A percentile compares a stretch with the other conserved stretches of the same genome.
These are phyloP conservation scores for Temnothorax longispinosus DNA, from an alignment of 1,140 invertebrate species.

Conservation along the genomic window DNA sequence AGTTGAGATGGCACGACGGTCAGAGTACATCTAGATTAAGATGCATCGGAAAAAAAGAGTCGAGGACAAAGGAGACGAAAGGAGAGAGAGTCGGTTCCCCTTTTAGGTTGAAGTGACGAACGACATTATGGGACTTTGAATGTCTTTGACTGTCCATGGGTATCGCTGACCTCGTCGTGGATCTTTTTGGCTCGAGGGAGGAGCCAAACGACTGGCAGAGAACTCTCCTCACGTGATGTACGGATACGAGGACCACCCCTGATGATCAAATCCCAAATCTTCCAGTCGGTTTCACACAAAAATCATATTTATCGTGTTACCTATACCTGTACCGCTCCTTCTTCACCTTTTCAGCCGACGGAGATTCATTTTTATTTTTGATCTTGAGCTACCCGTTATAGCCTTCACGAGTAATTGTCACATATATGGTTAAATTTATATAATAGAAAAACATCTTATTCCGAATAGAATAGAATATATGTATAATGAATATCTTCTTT, in stretches of 20 bases:
- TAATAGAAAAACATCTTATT: constrained; percentile 72
- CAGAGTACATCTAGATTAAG: constrained; percentile 82
- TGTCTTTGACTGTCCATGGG: constrained; percentile 69
- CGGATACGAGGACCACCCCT: constrained; percentile 83
- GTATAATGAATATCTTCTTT: not conserved
- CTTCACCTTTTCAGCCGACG: constrained; percentile 58
- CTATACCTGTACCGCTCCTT: constrained; percentile 74
- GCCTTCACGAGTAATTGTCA: constrained; percentile 79
- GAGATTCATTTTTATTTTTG: constrained; percentile 69
- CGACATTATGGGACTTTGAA: constrained; percentile 73
- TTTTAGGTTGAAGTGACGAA: constrained; percentile 71
- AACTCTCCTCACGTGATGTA: constrained; percentile 78
- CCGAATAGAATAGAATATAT: constrained; percentile 48
- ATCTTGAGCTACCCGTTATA: constrained; percentile 71
- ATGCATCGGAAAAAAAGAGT: constrained; percentile 68
- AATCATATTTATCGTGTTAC: constrained; percentile 82
- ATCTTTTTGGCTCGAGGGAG: constrained; percentile 55
- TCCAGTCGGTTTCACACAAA: constrained; percentile 82
- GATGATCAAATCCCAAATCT: constrained; percentile 78
- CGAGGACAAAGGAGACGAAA: constrained; percentile 61
- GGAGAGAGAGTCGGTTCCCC: constrained; percentile 47
- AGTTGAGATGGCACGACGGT: constrained; percentile 51
- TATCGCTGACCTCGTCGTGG: constrained; percentile 59
- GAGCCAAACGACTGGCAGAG: constrained; percentile 73
- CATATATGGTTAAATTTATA: constrained; percentile 80